Conservation (phyloP, 1,140 invertebrate species). For the Ephestia elutella region DNA sequence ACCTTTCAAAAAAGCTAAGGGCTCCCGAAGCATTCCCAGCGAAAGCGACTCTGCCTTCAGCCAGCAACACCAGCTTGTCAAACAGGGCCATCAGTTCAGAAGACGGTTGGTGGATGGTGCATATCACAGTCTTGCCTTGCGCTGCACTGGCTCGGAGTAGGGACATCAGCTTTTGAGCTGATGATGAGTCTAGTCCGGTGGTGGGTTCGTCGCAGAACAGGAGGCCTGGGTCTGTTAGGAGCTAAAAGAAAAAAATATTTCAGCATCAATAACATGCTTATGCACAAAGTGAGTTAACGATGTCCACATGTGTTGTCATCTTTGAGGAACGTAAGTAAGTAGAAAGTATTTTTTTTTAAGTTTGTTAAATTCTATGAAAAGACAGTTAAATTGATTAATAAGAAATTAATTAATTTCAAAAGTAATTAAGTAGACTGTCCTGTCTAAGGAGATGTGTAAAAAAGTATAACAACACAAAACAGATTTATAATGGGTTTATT, state of each 20-base stretch:
- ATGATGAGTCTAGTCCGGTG: constrained; percentile 93
- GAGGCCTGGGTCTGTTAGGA: constrained; percentile 93
- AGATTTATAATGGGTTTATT: too few species aligned
- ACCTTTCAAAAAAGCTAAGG: constrained; percentile 86
- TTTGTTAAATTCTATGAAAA: too few species aligned
- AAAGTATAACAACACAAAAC: too few species aligned
- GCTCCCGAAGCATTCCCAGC: constrained; percentile 85
- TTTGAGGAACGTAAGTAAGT: too few species aligned
- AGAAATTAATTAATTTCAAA: too few species aligned
- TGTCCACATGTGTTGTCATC: not conserved
- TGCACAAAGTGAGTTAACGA: not conserved
- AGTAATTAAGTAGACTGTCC: too few species aligned
- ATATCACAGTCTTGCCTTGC: constrained; percentile 89
- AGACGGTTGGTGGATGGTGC: constrained; percentile 98
- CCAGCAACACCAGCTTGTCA: constrained; percentile 88
- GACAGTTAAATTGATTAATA: too few species aligned
- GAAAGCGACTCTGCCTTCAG: constrained; percentile 92
- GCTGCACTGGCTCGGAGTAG: constrained; percentile 80
- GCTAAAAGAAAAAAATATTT: constrained; percentile 68
- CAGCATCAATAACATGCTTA: not conserved
- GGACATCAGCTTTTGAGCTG: constrained; percentile 89
- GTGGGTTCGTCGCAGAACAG: constrained; percentile 98
- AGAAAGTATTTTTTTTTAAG: too few species aligned
- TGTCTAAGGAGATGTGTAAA: too few species aligned
- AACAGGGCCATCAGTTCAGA: constrained; percentile 93